phyloP scores from a whole-genome alignment of 2,113 vertebrate genomes.

The Oryzias curvinotus region DNA sequence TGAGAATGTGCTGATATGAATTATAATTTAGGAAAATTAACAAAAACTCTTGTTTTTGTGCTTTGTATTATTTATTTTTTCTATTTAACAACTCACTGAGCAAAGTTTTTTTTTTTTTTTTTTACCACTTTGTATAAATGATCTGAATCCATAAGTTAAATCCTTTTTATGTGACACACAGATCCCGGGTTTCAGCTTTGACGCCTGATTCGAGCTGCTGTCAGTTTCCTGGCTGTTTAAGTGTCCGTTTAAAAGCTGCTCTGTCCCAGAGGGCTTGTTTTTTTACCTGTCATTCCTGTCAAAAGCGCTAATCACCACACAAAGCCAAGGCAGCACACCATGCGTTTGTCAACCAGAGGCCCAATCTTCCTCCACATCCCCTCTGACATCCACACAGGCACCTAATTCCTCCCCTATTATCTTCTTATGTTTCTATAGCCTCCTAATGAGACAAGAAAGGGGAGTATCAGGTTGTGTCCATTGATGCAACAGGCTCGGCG shows the following conservation, averaged over 20 bases:
- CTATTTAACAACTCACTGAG: neutral
- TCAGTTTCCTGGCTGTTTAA: slow-evolving; percentile 66
- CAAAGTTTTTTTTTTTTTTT: no score
- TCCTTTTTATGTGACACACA: slow-evolving; percentile 10
- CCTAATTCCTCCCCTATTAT: slow-evolving; percentile 78
- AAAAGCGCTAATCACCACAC: slow-evolving; percentile 70
- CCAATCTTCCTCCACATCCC: slow-evolving; percentile 60
- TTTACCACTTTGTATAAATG: no score
- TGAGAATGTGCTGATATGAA: neutral
- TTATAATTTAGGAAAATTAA: neutral
- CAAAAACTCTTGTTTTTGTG: neutral
- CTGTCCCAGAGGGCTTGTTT: slow-evolving; percentile 69
- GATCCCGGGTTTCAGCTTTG: slow-evolving; percentile 15
- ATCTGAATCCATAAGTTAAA: slow-evolving; percentile 19
- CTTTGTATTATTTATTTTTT: neutral
- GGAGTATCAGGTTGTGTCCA: slow-evolving; percentile 73
- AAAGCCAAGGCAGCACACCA: slow-evolving; percentile 56
- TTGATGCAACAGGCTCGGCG: slow-evolving; percentile 60
- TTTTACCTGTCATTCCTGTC: slow-evolving; percentile 71
- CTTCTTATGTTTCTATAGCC: slow-evolving; percentile 77
- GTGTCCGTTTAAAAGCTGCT: slow-evolving; percentile 64
- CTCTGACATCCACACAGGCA: slow-evolving; percentile 72
- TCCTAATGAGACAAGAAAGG: slow-evolving; percentile 77
- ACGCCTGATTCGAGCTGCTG: slow-evolving; percentile 27
- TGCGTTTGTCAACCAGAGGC: slow-evolving; percentile 69